Percentiles rank a stretch among this genome's conserved stretches.
These are phyloP conservation scores for Dyspetes luteomarginatus DNA, from an alignment of 2,888 invertebrate genomes.

Conservation along the genomic window DNA sequence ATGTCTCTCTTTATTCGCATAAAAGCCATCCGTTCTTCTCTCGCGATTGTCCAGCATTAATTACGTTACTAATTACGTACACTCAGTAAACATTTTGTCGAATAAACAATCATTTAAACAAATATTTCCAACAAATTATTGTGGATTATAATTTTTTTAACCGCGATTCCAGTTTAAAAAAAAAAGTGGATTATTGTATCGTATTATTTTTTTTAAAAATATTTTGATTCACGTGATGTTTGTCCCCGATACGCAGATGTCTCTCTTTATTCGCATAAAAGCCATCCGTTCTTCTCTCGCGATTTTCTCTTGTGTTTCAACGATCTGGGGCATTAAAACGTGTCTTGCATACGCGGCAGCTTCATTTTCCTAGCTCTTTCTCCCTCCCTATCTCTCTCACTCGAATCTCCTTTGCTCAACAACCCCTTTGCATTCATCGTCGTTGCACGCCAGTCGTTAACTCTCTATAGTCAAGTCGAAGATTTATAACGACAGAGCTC, in stretches of 20 bases:
- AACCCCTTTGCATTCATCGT: constrained; percentile 21
- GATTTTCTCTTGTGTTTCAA: constrained; percentile 27
- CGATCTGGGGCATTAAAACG: constrained; percentile 69
- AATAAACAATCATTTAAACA: neutral
- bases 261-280: neutral
- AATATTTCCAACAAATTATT: neutral
- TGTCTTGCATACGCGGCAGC: constrained; percentile 66
- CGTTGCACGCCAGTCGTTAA: constrained; percentile 69
- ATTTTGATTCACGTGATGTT: neutral
- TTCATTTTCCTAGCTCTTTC: constrained; percentile 25
- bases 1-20: constrained; percentile 28
- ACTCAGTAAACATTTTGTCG: neutral
- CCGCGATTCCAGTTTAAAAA: too few species aligned
- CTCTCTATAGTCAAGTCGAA: constrained; percentile 63
- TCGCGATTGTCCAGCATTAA: constrained; percentile 5
- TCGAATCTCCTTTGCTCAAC: neutral
- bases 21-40: neutral
- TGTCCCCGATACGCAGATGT: neutral
- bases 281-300: too few species aligned
- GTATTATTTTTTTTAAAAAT: neutral
- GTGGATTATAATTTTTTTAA: neutral
- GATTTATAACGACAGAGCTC: constrained; percentile 72
- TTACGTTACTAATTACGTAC: too few species aligned
- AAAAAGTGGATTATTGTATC: too few species aligned
- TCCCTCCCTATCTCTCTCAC: neutral